phyloP scores from a whole-genome alignment of 2,113 vertebrate genomes.

The Misgurnus anguillicaudatus region DNA sequence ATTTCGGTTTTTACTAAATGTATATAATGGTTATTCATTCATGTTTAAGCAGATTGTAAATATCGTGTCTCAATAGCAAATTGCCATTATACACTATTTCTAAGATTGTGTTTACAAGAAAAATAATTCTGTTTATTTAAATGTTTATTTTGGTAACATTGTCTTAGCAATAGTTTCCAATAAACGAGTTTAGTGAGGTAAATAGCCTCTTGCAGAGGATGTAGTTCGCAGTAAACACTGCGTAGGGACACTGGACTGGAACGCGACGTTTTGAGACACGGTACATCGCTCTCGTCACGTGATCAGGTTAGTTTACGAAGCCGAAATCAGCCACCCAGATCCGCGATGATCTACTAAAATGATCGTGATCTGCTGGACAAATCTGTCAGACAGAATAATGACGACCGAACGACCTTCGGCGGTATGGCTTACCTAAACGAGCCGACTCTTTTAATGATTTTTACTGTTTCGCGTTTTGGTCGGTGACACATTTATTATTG shows the following conservation, averaged over 20 bases:
- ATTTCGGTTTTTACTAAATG: no score
- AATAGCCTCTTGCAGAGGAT: no score
- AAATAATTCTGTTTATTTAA: no score
- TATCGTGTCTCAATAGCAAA: no score
- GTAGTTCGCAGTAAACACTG: background rate
- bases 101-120: no score
- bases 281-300: slow-evolving; percentile 50
- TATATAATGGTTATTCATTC: no score
- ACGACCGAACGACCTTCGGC: slow-evolving; percentile 20
- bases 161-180: no score
- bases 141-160: no score
- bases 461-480: slow-evolving; percentile 60
- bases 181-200: no score
- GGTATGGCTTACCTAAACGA: slow-evolving; percentile 38
- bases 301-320: slow-evolving; percentile 45
- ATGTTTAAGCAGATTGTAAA: no score
- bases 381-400: slow-evolving; percentile 48
- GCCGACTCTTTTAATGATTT: slow-evolving; percentile 16
- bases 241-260: background rate
- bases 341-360: slow-evolving; percentile 39
- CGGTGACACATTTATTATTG: slow-evolving; percentile 64
- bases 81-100: no score
- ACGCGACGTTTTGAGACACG: background rate
- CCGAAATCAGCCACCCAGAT: slow-evolving; percentile 39
- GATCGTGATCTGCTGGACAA: slow-evolving; percentile 21